Evolutionary conservation across 2,888 invertebrate species (phyloP).

Genomic region (Acronicta leporina): DNA sequence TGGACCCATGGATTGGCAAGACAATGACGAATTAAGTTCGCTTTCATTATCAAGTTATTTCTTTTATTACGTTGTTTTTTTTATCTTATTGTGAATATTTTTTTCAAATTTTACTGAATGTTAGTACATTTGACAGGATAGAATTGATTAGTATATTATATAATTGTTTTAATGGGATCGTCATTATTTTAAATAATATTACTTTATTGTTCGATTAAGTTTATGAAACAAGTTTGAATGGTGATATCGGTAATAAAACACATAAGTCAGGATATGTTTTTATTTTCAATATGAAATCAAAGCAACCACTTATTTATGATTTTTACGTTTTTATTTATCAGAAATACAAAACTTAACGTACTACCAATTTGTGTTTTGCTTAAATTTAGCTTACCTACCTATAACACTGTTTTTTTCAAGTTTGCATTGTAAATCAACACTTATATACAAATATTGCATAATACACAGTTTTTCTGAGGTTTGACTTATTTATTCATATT

Average conservation of each 20-base stretch:
- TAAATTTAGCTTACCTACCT: conserved; percentile 26
- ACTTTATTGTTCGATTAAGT: conserved; percentile 10
- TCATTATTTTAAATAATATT: conserved; percentile 9
- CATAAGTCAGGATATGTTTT: conserved; percentile 4
- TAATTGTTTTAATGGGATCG: conserved; percentile 7
- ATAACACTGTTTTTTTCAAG: conserved; percentile 8
- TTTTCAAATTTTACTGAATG: conserved; percentile 11
- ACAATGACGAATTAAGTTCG: conserved; percentile 3
- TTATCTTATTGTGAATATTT: conserved; percentile 12
- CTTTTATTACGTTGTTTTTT: conserved; percentile 8
- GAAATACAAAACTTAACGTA: conserved; percentile 27
- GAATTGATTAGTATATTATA: conserved; percentile 29
- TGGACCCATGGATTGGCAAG: conserved; percentile 11
- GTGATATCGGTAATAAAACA: conserved; percentile 27
- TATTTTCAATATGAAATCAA: conserved; percentile 15
- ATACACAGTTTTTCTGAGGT: background rate
- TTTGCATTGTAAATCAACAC: conserved; percentile 39
- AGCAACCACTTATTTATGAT: conserved; percentile 6
- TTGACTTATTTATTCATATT: background rate
- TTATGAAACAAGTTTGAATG: conserved; percentile 5
- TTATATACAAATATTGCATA: conserved; percentile 14
- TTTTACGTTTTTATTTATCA: conserved; percentile 22
- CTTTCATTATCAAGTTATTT: conserved; percentile 1
- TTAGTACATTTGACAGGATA: conserved; percentile 28
- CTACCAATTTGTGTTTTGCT: conserved; percentile 20